These are phyloP conservation scores for Agapostemon virescens DNA, from an alignment of 2,888 invertebrate genomes.

Conservation along the genomic window DNA sequence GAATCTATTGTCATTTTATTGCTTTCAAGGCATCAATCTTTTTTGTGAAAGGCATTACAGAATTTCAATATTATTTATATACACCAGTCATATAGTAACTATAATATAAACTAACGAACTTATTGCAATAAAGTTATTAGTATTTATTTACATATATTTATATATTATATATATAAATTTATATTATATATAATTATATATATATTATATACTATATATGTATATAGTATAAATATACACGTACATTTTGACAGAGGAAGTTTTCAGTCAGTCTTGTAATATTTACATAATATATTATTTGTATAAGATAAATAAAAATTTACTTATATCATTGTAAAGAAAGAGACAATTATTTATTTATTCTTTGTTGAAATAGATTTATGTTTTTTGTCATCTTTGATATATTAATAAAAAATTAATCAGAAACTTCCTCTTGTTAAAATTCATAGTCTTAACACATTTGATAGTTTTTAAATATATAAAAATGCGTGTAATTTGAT, in stretches of 20 bases:
- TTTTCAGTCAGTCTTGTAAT: constrained; percentile 21
- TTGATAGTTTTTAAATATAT: constrained; percentile 3
- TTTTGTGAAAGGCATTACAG: constrained; percentile 6
- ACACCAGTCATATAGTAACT: constrained; percentile 14
- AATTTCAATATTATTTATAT: constrained; percentile 19
- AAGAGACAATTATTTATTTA: too few species aligned
- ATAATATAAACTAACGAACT: constrained; percentile 23
- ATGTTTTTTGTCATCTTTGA: background rate
- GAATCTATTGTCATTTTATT: constrained; percentile 32
- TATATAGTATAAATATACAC: constrained; percentile 43
- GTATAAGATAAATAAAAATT: constrained; percentile 10
- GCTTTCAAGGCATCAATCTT: constrained; percentile 5
- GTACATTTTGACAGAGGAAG: constrained; percentile 27
- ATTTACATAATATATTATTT: background rate
- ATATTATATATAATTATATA: too few species aligned
- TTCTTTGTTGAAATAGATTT: too few species aligned
- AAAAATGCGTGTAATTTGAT: constrained; percentile 32
- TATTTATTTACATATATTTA: constrained; percentile 51
- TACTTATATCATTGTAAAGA: too few species aligned
- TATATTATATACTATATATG: too few species aligned
- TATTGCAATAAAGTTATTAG: constrained; percentile 25
- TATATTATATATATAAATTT: too few species aligned
- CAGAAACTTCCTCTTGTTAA: constrained; percentile 20
- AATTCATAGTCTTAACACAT: constrained; percentile 13
- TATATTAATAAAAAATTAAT: background rate